phyloP scores from a whole-genome alignment of 2,888 invertebrate species.

The Ophion slaviceki region DNA sequence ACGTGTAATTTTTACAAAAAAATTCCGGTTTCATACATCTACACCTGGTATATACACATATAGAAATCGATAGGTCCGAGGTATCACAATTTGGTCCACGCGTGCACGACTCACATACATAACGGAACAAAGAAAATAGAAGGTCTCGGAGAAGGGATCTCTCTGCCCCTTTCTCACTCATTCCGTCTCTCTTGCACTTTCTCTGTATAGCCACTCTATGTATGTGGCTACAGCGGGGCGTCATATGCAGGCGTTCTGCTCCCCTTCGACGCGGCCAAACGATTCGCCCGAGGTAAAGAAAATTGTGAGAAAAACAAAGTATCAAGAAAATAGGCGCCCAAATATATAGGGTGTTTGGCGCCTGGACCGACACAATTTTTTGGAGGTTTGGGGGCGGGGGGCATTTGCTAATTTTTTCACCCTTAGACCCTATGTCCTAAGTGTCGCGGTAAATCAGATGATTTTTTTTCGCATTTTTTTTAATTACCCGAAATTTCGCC shows the following conservation, averaged over 20 bases:
- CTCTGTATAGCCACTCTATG: conserved; percentile 14
- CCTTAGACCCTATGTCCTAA: too few species aligned
- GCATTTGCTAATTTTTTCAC: too few species aligned
- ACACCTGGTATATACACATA: background rate
- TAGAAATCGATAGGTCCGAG: conserved; percentile 54
- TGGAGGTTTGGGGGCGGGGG: too few species aligned
- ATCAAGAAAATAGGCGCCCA: too few species aligned
- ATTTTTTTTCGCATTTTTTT: too few species aligned
- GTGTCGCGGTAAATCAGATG: too few species aligned
- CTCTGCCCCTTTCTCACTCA: background rate
- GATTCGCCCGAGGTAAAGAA: too few species aligned
- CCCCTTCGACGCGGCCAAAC: conserved; percentile 41
- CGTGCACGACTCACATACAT: conserved; percentile 2
- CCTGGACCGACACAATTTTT: too few species aligned
- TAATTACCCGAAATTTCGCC: too few species aligned
- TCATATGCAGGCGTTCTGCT: conserved; percentile 51
- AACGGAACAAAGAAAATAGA: conserved; percentile 32
- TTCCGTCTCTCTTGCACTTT: background rate
- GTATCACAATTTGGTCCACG: conserved; percentile 29
- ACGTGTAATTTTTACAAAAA: too few species aligned
- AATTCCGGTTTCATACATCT: background rate
- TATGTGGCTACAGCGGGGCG: conserved; percentile 4
- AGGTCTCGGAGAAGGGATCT: background rate
- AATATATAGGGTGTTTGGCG: too few species aligned
- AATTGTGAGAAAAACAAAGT: too few species aligned